Conservation (phyloP, 2,888 invertebrate genomes). For the Dyspetes luteomarginatus region DNA sequence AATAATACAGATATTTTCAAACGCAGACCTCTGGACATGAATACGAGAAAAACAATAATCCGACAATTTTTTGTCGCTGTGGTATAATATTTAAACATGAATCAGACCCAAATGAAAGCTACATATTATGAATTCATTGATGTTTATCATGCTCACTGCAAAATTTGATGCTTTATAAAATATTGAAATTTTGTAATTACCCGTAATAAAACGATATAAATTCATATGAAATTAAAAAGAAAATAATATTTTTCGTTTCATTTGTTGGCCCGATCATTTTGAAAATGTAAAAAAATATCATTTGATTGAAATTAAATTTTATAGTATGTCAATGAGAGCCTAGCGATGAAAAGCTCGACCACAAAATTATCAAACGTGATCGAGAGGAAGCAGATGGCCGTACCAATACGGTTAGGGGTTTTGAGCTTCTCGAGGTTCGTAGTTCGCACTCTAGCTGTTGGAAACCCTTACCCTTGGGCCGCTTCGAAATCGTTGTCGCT, state of each 20-base stretch:
- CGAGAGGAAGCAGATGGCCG: not conserved
- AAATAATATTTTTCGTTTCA: too few species aligned
- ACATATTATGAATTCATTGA: not conserved
- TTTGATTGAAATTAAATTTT: too few species aligned
- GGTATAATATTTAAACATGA: not conserved
- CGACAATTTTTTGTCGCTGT: too few species aligned
- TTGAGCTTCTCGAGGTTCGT: constrained; percentile 3
- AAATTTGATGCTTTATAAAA: constrained; percentile 16
- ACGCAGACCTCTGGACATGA: not conserved
- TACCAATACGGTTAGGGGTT: too few species aligned
- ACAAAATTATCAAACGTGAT: not conserved
- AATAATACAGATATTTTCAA: constrained; percentile 36
- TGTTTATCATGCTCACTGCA: not conserved
- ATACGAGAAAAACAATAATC: too few species aligned
- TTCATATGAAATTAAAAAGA: too few species aligned
- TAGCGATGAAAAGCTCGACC: constrained; percentile 14
- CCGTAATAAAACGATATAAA: too few species aligned
- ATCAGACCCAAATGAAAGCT: not conserved
- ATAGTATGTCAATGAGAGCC: not conserved
- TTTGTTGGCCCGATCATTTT: too few species aligned
- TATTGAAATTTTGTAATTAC: too few species aligned
- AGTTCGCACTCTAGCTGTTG: constrained; percentile 42
- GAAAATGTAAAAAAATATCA: too few species aligned
- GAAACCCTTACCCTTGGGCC: constrained; percentile 21
- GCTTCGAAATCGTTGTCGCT: constrained; percentile 69